phyloP scores from a whole-genome alignment of 35 echinoderm and acorn worm genomes.

The Lytechinus pictus region DNA sequence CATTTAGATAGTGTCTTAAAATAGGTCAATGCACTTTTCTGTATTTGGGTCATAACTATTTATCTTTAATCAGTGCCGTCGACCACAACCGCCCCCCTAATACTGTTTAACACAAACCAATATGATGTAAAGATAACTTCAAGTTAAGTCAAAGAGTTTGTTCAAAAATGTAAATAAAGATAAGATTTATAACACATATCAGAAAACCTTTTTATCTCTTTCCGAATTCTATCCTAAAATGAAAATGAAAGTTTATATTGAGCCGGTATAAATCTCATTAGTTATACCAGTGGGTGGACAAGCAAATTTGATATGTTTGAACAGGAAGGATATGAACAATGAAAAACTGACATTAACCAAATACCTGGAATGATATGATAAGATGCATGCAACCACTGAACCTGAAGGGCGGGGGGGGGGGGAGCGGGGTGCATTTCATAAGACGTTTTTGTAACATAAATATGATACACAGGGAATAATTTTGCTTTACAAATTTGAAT shows the following conservation, averaged over 20 bases:
- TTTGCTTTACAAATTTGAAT: no score
- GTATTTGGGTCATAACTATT: not conserved
- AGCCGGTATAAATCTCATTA: not conserved
- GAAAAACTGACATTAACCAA: not conserved
- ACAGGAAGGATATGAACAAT: not conserved
- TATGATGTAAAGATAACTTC: not conserved
- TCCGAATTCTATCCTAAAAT: not conserved
- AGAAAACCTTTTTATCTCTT: not conserved
- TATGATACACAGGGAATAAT: no score
- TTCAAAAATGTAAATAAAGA: not conserved
- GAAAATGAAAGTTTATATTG: not conserved
- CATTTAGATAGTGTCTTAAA: no score
- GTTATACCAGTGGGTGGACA: not conserved
- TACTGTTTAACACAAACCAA: no score
- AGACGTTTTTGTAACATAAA: no score
- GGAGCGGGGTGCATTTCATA: no score
- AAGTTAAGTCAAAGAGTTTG: not conserved
- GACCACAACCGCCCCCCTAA: no score
- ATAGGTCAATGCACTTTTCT: not conserved
- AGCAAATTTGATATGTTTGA: not conserved
- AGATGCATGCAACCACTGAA: no score
- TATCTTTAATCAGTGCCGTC: not conserved
- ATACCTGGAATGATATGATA: not conserved
- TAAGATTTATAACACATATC: not conserved
- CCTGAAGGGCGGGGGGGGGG: no score